Conservation (phyloP, 1,140 invertebrate species). For the Eupristina koningsbergeri region DNA sequence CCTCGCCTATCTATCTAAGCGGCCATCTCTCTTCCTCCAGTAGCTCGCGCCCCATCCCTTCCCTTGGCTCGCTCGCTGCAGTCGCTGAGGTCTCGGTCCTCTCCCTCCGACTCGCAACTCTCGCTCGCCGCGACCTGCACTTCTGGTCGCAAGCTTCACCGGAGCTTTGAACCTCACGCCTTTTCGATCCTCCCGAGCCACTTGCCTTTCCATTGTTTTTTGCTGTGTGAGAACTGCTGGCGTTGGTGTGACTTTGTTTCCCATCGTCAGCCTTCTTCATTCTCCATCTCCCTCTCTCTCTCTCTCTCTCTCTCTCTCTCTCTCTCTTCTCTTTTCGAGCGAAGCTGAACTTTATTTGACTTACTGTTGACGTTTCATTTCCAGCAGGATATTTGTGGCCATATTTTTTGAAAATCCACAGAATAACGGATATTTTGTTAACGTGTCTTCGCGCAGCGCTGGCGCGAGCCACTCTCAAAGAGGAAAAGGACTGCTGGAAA, state of each 20-base stretch:
- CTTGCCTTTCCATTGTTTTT: constrained; percentile 12
- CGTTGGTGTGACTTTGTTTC: constrained; percentile 22
- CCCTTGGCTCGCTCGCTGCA: not conserved
- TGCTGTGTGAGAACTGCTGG: not conserved
- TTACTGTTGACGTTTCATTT: not conserved
- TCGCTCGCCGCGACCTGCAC: not conserved
- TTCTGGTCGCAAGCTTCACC: not conserved
- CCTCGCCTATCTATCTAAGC: not conserved
- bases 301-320: too few relatives aligned
- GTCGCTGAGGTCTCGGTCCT: too few relatives aligned
- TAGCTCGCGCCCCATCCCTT: not conserved
- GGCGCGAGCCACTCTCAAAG: too few relatives aligned
- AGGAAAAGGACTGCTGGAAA: too few relatives aligned
- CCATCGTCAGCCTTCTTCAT: too few relatives aligned
- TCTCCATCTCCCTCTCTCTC: too few relatives aligned
- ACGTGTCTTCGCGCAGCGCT: not conserved
- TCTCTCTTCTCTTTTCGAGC: not conserved
- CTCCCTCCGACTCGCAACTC: not conserved
- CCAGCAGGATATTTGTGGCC: not conserved
- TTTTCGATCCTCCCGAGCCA: not conserved
- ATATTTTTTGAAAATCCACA: too few relatives aligned
- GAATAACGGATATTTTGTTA: not conserved
- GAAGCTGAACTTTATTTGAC: not conserved
- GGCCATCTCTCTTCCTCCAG: not conserved
- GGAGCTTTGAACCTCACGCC: constrained; percentile 19